phyloP scores from a whole-genome alignment of 2,888 invertebrate genomes.

The Junonia oenone region DNA sequence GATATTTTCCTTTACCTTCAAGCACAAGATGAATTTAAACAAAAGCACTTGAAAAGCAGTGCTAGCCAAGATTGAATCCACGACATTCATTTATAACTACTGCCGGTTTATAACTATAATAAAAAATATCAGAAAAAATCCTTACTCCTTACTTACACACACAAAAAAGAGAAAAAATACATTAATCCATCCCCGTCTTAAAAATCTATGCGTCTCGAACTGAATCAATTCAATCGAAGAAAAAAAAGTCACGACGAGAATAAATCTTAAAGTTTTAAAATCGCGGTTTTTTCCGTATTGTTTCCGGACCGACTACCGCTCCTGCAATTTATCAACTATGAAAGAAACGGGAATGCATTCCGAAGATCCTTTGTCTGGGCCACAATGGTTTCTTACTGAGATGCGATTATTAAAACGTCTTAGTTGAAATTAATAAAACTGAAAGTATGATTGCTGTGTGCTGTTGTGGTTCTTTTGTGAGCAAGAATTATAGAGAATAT shows the following conservation, averaged over 20 bases:
- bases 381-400: conserved; percentile 26
- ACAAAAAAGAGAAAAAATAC: background rate
- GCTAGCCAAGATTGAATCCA: too few species aligned
- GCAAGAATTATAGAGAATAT: too few species aligned
- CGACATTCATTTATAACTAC: too few species aligned
- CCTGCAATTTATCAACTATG: conserved; percentile 35
- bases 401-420: conserved; percentile 25
- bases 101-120: too few species aligned
- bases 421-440: conserved; percentile 22
- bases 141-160: too few species aligned
- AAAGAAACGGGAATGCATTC: conserved; percentile 31
- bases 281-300: conserved; percentile 31
- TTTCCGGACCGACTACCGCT: conserved; percentile 29
- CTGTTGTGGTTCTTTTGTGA: background rate
- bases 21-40: too few species aligned
- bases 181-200: background rate
- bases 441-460: background rate
- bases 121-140: too few species aligned
- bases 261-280: conserved; percentile 30
- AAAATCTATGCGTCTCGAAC: background rate
- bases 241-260: conserved; percentile 18
- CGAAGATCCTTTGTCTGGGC: conserved; percentile 31
- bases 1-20: too few species aligned
- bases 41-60: too few species aligned
- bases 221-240: conserved; percentile 22